Percentiles rank a stretch among this genome's conserved stretches.
These are phyloP conservation scores for Channa argus DNA, from an alignment of 2,113 vertebrate genomes.

Conservation along the genomic window DNA sequence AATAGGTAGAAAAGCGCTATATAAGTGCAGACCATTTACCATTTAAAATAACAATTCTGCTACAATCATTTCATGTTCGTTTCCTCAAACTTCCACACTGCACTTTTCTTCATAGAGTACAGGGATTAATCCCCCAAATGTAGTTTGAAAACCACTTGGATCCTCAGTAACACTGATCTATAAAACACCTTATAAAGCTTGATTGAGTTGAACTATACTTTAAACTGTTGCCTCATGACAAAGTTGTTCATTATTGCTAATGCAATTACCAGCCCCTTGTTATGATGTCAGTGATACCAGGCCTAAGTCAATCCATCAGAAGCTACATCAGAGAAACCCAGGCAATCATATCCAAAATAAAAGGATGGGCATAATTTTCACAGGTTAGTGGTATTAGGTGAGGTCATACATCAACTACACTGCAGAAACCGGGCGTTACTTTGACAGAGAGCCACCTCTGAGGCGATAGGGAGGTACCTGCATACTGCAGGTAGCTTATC, in stretches of 20 bases:
- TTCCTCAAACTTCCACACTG: background rate
- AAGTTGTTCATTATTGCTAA: slow-evolving; percentile 35
- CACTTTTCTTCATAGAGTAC: background rate
- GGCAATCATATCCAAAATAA: slow-evolving; percentile 28
- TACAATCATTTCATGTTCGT: background rate
- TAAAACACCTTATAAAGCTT: slow-evolving; percentile 22
- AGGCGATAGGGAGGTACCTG: slow-evolving; percentile 1
- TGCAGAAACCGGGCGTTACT: slow-evolving; percentile 5
- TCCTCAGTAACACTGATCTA: slow-evolving; percentile 36
- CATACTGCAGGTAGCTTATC: slow-evolving; percentile 44
- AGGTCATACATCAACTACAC: slow-evolving; percentile 52
- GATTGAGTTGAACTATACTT: slow-evolving; percentile 38
- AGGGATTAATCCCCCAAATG: slow-evolving; percentile 7
- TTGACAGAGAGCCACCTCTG: slow-evolving; percentile 30
- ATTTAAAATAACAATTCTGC: background rate
- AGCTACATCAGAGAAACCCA: slow-evolving; percentile 10
- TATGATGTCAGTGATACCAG: slow-evolving; percentile 46
- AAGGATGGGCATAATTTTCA: background rate
- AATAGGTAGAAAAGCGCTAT: no score
- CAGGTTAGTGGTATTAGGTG: slow-evolving; percentile 26
- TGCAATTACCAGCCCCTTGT: background rate
- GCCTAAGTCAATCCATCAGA: slow-evolving; percentile 53
- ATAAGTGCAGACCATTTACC: no score
- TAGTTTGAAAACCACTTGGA: slow-evolving; percentile 44
- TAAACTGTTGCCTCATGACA: slow-evolving; percentile 24